These are phyloP conservation scores for Sympetrum striolatum DNA, from an alignment of 2,888 invertebrate genomes.

Conservation along the genomic window DNA sequence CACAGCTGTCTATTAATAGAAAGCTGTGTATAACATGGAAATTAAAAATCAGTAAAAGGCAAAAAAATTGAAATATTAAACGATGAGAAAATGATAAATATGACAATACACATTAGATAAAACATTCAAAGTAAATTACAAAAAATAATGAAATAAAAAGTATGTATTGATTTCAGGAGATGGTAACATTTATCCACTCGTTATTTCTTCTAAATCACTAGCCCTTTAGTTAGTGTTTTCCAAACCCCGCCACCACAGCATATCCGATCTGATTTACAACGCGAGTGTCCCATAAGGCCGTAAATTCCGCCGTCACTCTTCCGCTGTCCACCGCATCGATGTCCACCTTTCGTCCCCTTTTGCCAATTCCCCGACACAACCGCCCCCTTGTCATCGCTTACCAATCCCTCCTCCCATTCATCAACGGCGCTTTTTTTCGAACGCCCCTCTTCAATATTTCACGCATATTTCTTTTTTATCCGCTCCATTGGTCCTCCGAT, in stretches of 20 bases:
- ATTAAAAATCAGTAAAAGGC: too few relatives aligned
- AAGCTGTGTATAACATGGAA: too few relatives aligned
- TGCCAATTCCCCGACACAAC: neutral
- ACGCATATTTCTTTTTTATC: neutral
- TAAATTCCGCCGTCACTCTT: neutral
- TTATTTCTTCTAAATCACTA: too few relatives aligned
- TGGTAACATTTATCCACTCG: too few relatives aligned
- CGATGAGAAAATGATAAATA: too few relatives aligned
- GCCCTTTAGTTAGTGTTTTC: too few relatives aligned
- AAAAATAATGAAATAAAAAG: too few relatives aligned
- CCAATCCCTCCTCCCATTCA: conserved; percentile 39
- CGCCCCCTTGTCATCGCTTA: conserved; percentile 28
- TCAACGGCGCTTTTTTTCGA: neutral
- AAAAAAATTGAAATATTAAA: too few relatives aligned
- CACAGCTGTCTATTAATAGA: too few relatives aligned
- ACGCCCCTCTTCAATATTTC: conserved; percentile 22
- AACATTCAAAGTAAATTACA: too few relatives aligned
- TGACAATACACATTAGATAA: too few relatives aligned
- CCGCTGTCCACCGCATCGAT: neutral
- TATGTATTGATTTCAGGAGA: too few relatives aligned
- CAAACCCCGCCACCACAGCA: neutral
- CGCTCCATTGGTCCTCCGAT: neutral
- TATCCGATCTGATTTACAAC: neutral
- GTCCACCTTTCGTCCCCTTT: neutral
- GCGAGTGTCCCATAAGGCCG: neutral